phyloP scores from a whole-genome alignment of 2,888 invertebrate genomes.

The Polyommatus iphigenia region DNA sequence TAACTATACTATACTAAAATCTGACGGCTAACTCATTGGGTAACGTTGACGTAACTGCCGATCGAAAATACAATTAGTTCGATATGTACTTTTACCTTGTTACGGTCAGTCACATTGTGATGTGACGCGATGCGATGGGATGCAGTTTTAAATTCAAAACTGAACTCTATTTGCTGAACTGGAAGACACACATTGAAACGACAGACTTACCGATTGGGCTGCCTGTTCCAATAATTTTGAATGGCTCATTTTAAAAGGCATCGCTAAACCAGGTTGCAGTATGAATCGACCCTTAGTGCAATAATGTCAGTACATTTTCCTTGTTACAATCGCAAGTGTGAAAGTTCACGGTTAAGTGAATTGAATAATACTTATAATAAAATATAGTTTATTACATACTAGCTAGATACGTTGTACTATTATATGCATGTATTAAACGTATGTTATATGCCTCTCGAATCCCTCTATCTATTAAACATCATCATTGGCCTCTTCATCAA shows the following conservation, averaged over 20 bases:
- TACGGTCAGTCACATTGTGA: neutral
- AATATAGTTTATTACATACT: neutral
- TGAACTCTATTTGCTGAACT: neutral
- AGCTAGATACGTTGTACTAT: too few species aligned
- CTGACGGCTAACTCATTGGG: neutral
- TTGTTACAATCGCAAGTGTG: neutral
- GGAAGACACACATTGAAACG: neutral
- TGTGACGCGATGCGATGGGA: neutral
- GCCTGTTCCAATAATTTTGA: neutral
- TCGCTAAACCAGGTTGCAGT: neutral
- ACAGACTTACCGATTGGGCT: neutral
- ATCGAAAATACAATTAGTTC: constrained; percentile 10
- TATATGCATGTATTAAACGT: too few species aligned
- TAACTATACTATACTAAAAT: constrained; percentile 12
- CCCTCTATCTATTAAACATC: too few species aligned
- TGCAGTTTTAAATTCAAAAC: neutral
- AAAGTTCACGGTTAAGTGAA: neutral
- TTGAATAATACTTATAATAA: neutral
- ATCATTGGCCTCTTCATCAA: too few species aligned
- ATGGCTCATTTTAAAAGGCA: too few species aligned
- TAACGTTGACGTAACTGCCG: neutral
- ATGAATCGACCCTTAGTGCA: neutral
- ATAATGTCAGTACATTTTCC: neutral
- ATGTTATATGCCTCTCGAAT: too few species aligned
- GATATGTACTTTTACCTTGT: neutral